Base-by-base conservation (phyloP, 2,113 vertebrate species). In the Epinephelus lanceolatus region DNA sequence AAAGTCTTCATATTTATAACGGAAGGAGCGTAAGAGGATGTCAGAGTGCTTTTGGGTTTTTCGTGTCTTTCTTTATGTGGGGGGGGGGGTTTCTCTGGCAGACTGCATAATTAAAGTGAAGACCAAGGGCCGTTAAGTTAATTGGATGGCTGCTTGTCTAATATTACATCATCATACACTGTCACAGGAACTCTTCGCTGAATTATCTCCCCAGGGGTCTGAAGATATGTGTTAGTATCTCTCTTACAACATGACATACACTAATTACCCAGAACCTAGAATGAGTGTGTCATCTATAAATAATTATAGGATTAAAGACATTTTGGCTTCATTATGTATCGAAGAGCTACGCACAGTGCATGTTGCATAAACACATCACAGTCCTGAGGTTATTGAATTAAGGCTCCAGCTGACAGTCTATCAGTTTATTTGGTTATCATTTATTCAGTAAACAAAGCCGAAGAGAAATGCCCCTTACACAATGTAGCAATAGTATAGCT, bases 81-180 rank as follows among this genome's bases (percentile, higher is more conserved):
- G 55, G 19, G 11, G 19, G 11, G 51, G 13, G 14, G 52, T 37
- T 53, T 37, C 67, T 40, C 27, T 55, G 51, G 51, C 68, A 37
- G 59, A 78, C 65, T 72, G 42, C 21, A 23, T 71, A 60, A 85
- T 81, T 77, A 37, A 72, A 81, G 23, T 52, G 21, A 61, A 60
- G 81, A 80, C 72, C 61, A 67, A 25, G 11, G 70, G 65, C 56
- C 14, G 2, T 67, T 73, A 49, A 55, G 71, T 82, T 68, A 75
- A 85, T 81, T 85, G 71, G 10, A 56, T 69, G 33, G 19, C 62
- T 74, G 25, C 61, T 76, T 78, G 51, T 77, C n/a, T 72, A 62
- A 17, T 42, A 37, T 74, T 71, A 65, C 25, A 79, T 60, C 52
- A 65, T 68, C 5, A 81, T 30, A 80, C 18, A 72, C 23, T 70